Conservation (phyloP, 2,888 invertebrate species). For the Pyrochroa serraticornis region DNA sequence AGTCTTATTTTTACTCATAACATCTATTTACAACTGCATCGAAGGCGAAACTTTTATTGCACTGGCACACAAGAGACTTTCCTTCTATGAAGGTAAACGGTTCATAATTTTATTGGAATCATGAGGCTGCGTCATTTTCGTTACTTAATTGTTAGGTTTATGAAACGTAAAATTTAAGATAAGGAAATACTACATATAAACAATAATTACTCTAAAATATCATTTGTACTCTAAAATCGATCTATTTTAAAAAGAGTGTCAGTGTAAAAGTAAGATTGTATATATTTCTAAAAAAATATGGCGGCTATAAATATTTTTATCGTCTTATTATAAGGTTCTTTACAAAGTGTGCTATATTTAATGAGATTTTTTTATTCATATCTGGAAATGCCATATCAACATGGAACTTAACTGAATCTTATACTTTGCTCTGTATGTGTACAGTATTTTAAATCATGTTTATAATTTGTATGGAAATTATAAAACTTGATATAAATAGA, state of each 20-base stretch:
- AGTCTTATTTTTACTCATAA: conserved; percentile 22
- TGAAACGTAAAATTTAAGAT: conserved; percentile 21
- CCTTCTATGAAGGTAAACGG: conserved; percentile 52
- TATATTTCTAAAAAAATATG: conserved; percentile 54
- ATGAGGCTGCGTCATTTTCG: conserved; percentile 14
- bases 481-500: conserved; percentile 57
- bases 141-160: conserved; percentile 29
- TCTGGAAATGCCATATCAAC: conserved; percentile 59
- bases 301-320: conserved; percentile 56
- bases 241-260: conserved; percentile 52
- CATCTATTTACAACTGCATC: conserved; percentile 15
- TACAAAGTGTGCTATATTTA: conserved; percentile 53
- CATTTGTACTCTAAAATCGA: conserved; percentile 36
- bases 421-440: conserved; percentile 63
- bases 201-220: conserved; percentile 34
- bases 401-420: conserved; percentile 52
- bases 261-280: conserved; percentile 51
- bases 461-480: conserved; percentile 84
- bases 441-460: conserved; percentile 84
- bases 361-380: conserved; percentile 56
- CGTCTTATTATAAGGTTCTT: conserved; percentile 48
- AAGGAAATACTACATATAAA: conserved; percentile 32
- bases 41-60: conserved; percentile 35
- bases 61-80: conserved; percentile 44
- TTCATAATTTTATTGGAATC: conserved; percentile 28